A percentile compares a stretch with the other conserved stretches of the same genome.
Evolutionary conservation across 64 coral and sea anemone species (phyloP).

Genomic region (Catalaphyllia jardinei): DNA sequence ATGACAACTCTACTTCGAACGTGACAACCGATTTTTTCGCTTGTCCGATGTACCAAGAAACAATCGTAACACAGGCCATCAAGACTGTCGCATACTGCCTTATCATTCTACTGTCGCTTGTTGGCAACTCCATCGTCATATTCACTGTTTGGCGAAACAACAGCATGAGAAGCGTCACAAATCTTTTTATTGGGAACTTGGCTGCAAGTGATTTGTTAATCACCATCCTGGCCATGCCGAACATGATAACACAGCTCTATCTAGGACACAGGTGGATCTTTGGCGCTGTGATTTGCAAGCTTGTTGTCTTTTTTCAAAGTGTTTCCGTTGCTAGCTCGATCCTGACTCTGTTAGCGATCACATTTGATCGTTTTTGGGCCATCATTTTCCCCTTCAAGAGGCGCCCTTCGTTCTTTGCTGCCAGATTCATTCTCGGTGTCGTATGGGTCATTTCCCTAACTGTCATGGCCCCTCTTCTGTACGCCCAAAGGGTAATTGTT

Average conservation of each 20-base stretch:
- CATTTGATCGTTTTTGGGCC: slow-evolving; percentile 73
- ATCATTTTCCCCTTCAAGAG: slow-evolving; percentile 70
- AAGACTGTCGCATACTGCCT: slow-evolving; percentile 68
- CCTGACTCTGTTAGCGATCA: slow-evolving; percentile 75
- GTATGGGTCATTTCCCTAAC: slow-evolving; percentile 58
- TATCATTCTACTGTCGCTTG: slow-evolving; percentile 73
- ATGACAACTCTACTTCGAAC: slow-evolving; percentile 6
- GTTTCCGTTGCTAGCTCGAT: slow-evolving; percentile 78
- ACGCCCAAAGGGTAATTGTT: slow-evolving; percentile 57
- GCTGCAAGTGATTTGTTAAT: slow-evolving; percentile 82
- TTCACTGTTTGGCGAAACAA: slow-evolving; percentile 76
- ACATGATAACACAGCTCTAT: slow-evolving; percentile 84
- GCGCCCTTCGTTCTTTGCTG: slow-evolving; percentile 51
- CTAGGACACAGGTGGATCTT: slow-evolving; percentile 84
- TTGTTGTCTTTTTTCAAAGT: slow-evolving; percentile 83
- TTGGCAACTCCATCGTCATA: slow-evolving; percentile 81
- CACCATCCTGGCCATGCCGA: slow-evolving; percentile 70
- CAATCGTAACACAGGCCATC: slow-evolving; percentile 24
- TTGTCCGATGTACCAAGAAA: slow-evolving; percentile 44
- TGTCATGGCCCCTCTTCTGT: slow-evolving; percentile 81
- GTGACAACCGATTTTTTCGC: neutral
- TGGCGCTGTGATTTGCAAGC: slow-evolving; percentile 68
- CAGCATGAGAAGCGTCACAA: slow-evolving; percentile 74
- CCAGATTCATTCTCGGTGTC: slow-evolving; percentile 51
- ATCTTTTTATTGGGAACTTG: slow-evolving; percentile 84